phyloP scores from a whole-genome alignment of 2,888 invertebrate species.

The Polylopha cassiicola region DNA sequence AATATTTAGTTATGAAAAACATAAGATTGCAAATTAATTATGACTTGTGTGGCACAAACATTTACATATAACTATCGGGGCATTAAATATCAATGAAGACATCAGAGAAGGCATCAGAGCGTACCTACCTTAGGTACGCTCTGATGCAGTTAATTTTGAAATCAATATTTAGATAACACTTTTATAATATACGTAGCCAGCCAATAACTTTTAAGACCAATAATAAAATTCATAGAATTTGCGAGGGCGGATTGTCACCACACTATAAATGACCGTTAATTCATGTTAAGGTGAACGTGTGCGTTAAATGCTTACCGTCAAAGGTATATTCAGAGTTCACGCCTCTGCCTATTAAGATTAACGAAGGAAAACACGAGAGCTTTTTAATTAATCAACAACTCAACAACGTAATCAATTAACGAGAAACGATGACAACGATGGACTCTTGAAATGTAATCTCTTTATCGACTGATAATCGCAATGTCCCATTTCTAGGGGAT shows the following conservation, averaged over 20 bases:
- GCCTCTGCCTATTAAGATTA: conserved; percentile 40
- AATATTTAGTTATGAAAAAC: too few species aligned
- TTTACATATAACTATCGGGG: too few species aligned
- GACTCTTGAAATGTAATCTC: conserved; percentile 9
- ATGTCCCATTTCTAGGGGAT: conserved; percentile 24
- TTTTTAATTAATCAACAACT: conserved; percentile 5
- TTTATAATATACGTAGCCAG: too few species aligned
- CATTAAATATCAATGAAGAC: too few species aligned
- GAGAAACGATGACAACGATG: too few species aligned
- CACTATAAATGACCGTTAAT: conserved; percentile 45
- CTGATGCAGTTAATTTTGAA: too few species aligned
- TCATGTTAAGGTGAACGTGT: conserved; percentile 60
- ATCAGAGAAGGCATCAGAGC: too few species aligned
- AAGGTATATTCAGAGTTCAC: conserved; percentile 43
- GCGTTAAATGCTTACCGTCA: conserved; percentile 35
- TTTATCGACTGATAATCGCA: conserved; percentile 16
- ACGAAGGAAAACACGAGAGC: conserved; percentile 11
- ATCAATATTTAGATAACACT: too few species aligned
- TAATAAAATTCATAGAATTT: conserved; percentile 29
- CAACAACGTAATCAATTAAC: conserved; percentile 11
- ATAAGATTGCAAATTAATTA: too few species aligned
- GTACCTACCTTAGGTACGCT: too few species aligned
- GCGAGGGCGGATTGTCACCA: conserved; percentile 43
- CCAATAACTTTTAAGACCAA: conserved; percentile 8
- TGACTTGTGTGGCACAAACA: too few species aligned